Evolutionary conservation across 2,113 vertebrate genomes (phyloP), one percentile per base, ranked within the genome.

Genomic region (Myiozetetes cayanensis): DNA sequence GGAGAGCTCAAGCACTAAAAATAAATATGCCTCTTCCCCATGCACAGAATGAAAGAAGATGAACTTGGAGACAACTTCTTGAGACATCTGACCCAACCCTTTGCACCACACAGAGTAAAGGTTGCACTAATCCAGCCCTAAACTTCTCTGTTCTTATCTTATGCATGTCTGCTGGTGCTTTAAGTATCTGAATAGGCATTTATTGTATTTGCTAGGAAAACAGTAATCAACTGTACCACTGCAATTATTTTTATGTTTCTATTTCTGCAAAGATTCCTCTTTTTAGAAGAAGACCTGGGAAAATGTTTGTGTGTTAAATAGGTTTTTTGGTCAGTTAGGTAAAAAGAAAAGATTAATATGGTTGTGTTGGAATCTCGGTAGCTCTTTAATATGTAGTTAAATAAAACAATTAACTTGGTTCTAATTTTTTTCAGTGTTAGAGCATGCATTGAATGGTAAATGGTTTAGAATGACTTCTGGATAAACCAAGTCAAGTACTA

Each of bases 271-370:
- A 52, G 43, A 41, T 50, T 50, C 12, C 93, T 79, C 41, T 21
- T 30, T 78, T 92, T 61, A 65, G 53, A 75, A 25, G 47, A 71
- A 47, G 31, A 67, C 13, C 10, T 47, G 30, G 73, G 39, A 43
- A 78, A 75, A 71, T 53, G 2, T 52, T 88, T n/a, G 6, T 16
- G 68, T 90, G 35, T 83, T 63, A 78, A 95, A 90, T 52, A 50
- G 41, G 27, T 85, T 90, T 95, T 75, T 76, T 93, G 21, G 81
- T 91, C 86, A 96, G 96, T 96, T 87, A 94, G 77, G 86, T 46
- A 77, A 53, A 74, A 82, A 71, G 92, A 46, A 76, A 35, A 20
- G 44, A 74, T 14, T 55, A 39, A n/a, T 61, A 58, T 68, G 46
- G 37, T 31, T 43, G 14, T 43, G 6, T 65, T 41, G 65, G 50